Base-by-base conservation (phyloP, 1,140 invertebrate species). In the Drosophila elegans region DNA sequence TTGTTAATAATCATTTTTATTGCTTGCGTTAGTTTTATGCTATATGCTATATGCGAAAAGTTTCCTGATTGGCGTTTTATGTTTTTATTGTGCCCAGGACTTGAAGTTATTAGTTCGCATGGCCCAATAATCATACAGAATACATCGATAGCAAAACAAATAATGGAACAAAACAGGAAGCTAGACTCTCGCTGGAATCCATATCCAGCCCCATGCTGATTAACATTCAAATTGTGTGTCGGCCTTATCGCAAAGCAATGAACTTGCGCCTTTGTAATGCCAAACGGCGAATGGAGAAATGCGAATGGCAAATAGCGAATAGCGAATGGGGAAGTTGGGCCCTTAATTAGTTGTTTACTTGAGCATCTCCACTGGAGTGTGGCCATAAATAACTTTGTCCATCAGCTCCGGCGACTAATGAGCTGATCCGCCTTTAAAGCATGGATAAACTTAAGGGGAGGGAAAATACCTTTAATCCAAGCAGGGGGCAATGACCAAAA, bases 1-100 rank as follows among this genome's bases (percentile, higher is more conserved):
- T 89, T 90, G 84, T 89, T 85, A 88, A 89, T 89, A 89, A 89
- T 89, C 84, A 89, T 89, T 89, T 89, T 89, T 89, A 89, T 89
- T 66, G 84, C 84, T 80, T 51, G 67, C 80, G 79, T 84, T 90
- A 85, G 80, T 89, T 89, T 89, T 83, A 89, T 90, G 84, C 80
- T 83, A 71, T 83, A 89, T 90, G 84, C 80, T 83, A 71, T 83
- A 88, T 84, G 73, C 73, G 80, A 89, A 84, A 90, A 89, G 48
- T 80, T 90, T 80, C 62, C 64, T 89, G 85, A 89, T 84, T 90
- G 84, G 80, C 78, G 52, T 89, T 89, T 89, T 88, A 80, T 88
- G 85, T 88, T 89, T 88, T 88, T 88, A 88, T 89, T 89, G 83
- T 73, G 75, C 67, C 36, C 79, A 64, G 79, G 71, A 79, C 79